phyloP scores from a whole-genome alignment of 2,113 vertebrate genomes.

The Pseudorectes ferrugineus region DNA sequence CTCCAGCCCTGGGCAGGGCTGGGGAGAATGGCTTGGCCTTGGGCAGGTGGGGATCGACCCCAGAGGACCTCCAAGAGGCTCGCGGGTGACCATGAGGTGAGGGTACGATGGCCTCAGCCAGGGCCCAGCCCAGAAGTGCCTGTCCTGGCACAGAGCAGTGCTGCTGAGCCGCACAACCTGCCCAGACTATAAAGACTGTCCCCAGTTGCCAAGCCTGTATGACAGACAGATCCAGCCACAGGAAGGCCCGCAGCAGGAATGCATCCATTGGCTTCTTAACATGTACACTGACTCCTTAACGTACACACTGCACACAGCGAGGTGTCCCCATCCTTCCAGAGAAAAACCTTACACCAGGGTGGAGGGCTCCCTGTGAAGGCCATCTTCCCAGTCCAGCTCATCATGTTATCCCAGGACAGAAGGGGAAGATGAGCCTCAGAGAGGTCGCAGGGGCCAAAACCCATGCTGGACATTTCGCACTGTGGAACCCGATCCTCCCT shows the following conservation, averaged over 20 bases:
- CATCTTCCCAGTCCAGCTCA: background rate
- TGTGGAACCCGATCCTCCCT: rapidly evolving
- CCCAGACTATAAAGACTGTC: background rate
- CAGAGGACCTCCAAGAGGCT: rapidly evolving
- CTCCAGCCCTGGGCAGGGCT: background rate
- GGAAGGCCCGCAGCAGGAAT: background rate
- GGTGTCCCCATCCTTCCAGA: no score
- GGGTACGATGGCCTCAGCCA: rapidly evolving
- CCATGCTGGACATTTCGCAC: background rate
- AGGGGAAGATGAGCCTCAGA: background rate
- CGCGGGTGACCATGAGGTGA: rapidly evolving
- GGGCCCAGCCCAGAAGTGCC: background rate
- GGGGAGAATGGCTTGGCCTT: background rate
- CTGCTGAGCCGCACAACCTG: background rate
- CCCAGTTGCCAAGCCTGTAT: rapidly evolving
- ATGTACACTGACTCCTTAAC: rapidly evolving
- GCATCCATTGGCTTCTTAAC: rapidly evolving
- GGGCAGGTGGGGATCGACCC: rapidly evolving
- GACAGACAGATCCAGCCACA: background rate
- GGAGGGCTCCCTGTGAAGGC: background rate
- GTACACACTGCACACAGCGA: rapidly evolving
- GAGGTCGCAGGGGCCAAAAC: rapidly evolving
- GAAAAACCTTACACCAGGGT: background rate
- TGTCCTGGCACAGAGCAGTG: rapidly evolving
- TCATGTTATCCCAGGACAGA: background rate